Evolutionary conservation across 2,888 invertebrate genomes (phyloP), one percentile per base, ranked within the genome.

Genomic region (Ellobium chinense): DNA sequence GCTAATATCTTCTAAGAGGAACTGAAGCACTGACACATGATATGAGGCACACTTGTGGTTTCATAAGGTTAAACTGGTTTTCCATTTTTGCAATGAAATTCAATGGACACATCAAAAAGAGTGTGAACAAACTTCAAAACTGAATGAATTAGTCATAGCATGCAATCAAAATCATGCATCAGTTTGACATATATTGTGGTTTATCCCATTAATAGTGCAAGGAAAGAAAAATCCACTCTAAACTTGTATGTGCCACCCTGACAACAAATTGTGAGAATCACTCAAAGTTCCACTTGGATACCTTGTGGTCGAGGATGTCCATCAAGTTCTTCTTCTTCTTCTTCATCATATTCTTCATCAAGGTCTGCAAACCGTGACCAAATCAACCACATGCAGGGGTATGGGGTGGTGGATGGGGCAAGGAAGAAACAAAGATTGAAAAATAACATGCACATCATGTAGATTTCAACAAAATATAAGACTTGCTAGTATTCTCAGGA

Each of bases 331-430:
- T 65, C 65, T 9, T 37, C 54, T 24, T 75, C 75, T 27, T 75
- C 63, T 39, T n/a, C n/a, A n/a, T n/a, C n/a, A n/a, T 29, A n/a
- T 27, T 75, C 65, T 65, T 46, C 75, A n/a, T n/a, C n/a, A n/a
- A n/a, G n/a, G 14, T 75, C 63, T 65, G 70, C 29, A 27, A 70
- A 70, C 70, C 54, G 46, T 34, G 56, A 31, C 56, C 70, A 56
- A 36, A 72, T 39, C n/a, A 72, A 29, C 24, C 65, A 65, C 63
- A 75, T 63, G 75, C 63, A 75, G 46, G 65, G 65, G 31, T 5
- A 31, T 37, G 54, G 63, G 75, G 31, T 21, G 39, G 24, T 46
- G 54, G 31, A 4, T 5, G 24, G 29, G 37, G 7, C 37, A 4
- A 63, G 62, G 18, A 58, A 24, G 60, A 60, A 60, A 60, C 12